Conservation (phyloP, 2,888 invertebrate species). For the Papilio protenor region DNA sequence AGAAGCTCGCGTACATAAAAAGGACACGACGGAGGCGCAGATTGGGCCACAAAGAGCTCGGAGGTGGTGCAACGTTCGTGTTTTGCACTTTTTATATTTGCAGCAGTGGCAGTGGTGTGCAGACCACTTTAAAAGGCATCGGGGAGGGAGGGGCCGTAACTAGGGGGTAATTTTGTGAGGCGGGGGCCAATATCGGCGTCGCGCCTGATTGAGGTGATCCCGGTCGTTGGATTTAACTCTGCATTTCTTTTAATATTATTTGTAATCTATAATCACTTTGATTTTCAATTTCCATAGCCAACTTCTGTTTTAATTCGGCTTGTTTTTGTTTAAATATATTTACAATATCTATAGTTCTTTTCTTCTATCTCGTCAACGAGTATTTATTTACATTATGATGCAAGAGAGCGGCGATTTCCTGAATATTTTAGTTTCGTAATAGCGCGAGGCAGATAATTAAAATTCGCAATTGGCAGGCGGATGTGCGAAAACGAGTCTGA, state of each 20-base stretch:
- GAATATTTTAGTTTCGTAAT: conserved; percentile 9
- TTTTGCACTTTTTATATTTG: conserved; percentile 83
- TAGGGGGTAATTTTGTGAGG: conserved; percentile 83
- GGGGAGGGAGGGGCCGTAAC: conserved; percentile 79
- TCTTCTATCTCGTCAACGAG: too few relatives aligned
- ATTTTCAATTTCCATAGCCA: background rate
- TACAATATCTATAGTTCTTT: background rate
- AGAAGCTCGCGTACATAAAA: conserved; percentile 77
- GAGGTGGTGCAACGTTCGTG: conserved; percentile 80
- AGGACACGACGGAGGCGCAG: conserved; percentile 80
- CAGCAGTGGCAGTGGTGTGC: conserved; percentile 80
- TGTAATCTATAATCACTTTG: conserved; percentile 63
- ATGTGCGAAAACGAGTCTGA: conserved; percentile 55
- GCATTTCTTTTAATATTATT: conserved; percentile 63
- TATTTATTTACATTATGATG: background rate
- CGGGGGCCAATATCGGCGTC: conserved; percentile 81
- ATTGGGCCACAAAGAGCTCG: conserved; percentile 84
- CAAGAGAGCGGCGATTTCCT: background rate
- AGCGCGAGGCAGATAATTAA: conserved; percentile 32
- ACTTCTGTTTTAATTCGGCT: conserved; percentile 38
- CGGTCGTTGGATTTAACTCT: conserved; percentile 72
- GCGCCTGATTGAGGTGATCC: conserved; percentile 83
- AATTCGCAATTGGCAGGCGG: conserved; percentile 40
- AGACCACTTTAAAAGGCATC: conserved; percentile 84
- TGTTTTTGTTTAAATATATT: background rate